Evolutionary conservation across 2,797 vertebrate species (phyloP).

Genomic region (Scyliorhinus canicula): DNA sequence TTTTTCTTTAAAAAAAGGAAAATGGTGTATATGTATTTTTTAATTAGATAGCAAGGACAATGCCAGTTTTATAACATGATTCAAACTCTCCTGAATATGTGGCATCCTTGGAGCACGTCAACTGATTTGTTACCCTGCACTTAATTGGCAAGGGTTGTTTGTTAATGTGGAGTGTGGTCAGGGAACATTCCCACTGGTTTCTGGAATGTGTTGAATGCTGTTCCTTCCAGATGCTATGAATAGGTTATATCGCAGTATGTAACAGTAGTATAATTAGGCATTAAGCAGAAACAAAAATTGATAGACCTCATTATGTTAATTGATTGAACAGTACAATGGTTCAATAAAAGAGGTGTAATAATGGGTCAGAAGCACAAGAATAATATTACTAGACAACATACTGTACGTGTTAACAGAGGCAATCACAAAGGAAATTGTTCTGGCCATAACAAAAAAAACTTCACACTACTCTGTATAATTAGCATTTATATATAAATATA

Average conservation of each 20-base stretch:
- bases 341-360: neutral
- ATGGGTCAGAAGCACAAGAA: neutral
- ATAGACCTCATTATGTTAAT: neutral
- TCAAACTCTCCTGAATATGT: neutral
- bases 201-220: neutral
- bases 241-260: neutral
- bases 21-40: neutral
- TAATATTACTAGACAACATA: neutral
- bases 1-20: neutral
- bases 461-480: neutral
- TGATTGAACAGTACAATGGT: neutral
- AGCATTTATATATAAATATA: neutral
- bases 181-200: neutral
- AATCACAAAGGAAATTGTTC: slow-evolving; percentile 17
- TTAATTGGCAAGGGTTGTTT: neutral
- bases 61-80: neutral
- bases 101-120: neutral
- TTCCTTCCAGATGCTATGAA: neutral
- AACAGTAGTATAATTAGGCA: neutral
- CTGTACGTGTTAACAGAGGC: neutral
- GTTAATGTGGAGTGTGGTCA: neutral
- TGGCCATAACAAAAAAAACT: neutral
- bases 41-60: neutral
- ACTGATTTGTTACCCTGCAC: neutral
- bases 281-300: neutral